Conservation (phyloP, 53 echinoderm and acorn worm genomes). For the Patiria pectinifera region DNA sequence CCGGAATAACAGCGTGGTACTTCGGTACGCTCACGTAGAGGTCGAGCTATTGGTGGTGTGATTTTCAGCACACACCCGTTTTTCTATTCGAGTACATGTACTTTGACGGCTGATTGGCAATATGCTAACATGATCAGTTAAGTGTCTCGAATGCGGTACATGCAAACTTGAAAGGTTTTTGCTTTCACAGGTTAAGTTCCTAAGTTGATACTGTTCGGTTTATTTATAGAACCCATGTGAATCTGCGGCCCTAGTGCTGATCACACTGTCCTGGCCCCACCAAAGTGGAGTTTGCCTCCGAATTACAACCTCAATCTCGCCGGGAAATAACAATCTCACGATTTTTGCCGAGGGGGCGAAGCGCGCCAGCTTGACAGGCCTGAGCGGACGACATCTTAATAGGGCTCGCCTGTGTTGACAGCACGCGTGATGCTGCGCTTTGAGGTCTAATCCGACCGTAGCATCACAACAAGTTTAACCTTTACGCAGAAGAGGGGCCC, state of each 20-base stretch:
- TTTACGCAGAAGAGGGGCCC: background rate
- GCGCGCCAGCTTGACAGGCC: background rate
- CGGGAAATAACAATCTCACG: constrained; percentile 62
- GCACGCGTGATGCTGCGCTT: constrained; percentile 61
- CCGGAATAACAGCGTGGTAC: no score
- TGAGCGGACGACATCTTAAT: constrained; percentile 36
- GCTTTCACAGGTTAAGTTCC: background rate
- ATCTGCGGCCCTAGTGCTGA: background rate
- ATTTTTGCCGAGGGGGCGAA: constrained; percentile 40
- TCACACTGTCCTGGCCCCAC: background rate
- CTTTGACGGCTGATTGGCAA: no score
- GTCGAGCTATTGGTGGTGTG: no score
- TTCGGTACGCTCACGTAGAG: no score
- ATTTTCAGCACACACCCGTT: no score
- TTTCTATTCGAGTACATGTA: no score
- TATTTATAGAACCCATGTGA: constrained; percentile 26
- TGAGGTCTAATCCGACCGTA: constrained; percentile 33
- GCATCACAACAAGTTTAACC: constrained; percentile 48
- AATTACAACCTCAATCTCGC: constrained; percentile 32
- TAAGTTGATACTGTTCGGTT: background rate
- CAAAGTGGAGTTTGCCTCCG: constrained; percentile 30
- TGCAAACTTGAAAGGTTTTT: background rate
- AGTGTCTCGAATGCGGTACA: no score
- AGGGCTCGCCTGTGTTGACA: constrained; percentile 18
- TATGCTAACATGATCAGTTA: no score